Percentiles rank a stretch among this genome's conserved stretches.
phyloP scores from a whole-genome alignment of 2,888 invertebrate species.

The Drosophila kokeensis region DNA sequence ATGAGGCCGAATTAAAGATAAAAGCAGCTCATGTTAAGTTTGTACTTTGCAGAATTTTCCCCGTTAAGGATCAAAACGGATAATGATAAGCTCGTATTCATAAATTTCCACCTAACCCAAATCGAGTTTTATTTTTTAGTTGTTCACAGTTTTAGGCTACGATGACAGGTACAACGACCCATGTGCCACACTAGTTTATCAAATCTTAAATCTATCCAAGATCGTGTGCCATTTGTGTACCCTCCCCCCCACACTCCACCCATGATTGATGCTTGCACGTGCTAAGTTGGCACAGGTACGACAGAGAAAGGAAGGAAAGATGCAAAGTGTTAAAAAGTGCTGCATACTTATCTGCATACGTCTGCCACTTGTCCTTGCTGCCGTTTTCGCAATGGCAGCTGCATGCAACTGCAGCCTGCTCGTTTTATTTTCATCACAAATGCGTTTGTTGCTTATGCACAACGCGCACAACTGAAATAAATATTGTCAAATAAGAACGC shows the following conservation, averaged over 20 bases:
- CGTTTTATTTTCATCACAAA: constrained; percentile 68
- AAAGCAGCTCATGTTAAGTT: background rate
- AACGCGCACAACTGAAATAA: constrained; percentile 53
- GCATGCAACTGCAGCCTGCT: constrained; percentile 3
- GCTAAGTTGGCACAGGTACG: constrained; percentile 1
- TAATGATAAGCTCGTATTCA: background rate
- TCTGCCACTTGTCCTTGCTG: constrained; percentile 68
- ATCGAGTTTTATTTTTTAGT: background rate
- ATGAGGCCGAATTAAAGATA: constrained; percentile 14
- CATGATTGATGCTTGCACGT: background rate
- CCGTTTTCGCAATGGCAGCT: constrained; percentile 28
- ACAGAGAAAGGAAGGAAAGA: background rate
- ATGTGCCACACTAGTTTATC: constrained; percentile 19
- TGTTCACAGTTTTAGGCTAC: background rate
- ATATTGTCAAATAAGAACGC: constrained; percentile 30
- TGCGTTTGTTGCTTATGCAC: constrained; percentile 64
- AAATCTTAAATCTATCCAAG: constrained; percentile 23
- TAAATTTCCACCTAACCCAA: background rate
- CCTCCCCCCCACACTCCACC: background rate
- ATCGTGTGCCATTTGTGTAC: constrained; percentile 10
- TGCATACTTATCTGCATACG: constrained; percentile 71
- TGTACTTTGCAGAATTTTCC: background rate
- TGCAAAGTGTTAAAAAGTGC: constrained; percentile 57
- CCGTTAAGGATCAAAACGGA: background rate
- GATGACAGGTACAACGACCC: constrained; percentile 3